Evolutionary conservation across 2,113 vertebrate species (phyloP), one percentile per base, ranked within the genome.

Genomic region (Eira barbara): DNA sequence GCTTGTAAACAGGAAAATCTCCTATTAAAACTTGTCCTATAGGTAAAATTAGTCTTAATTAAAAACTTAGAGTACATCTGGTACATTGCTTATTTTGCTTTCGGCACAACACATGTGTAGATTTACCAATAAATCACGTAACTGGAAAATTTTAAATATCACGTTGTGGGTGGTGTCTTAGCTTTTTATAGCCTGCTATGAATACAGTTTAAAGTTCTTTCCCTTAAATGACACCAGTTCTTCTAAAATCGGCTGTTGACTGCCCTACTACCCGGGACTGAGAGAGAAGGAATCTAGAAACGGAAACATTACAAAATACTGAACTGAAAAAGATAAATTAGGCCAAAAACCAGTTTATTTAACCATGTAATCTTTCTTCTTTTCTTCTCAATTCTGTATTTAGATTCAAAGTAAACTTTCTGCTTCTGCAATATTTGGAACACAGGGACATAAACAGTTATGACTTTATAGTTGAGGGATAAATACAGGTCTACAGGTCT

Each of bases 21-120:
- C 20, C 39, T 94, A 83, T 92, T 95, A 97, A 97, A 97, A 59
- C 57, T 91, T 98, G 81, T 81, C 71, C 1, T 57, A 92, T 9
- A 95, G 15, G 78, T 96, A 93, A 95, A 97, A 95, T 31, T 80
- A 92, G 18, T 61, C 96, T 95, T 98, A 97, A 98, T 94, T 94
- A 94, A 96, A 95, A 96, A n/a, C 89, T 71, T 76, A 92, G 90
- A 93, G 89, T 27, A 80, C 47, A 98, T 55, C 81, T 95, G 91
- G 90, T 17, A 92, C 39, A 61, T 27, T 71, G 69, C 65, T 97
- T 47, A 86, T 93, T 82, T 5, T 45, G 42, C 52, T 96, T 65
- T 0, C 25, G 52, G 71, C 31, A 93, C 47, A 81, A 61, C 47
- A 59, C 3, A 27, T 59, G 42, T 88, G 84, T 45, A 74, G 59